Conservation (phyloP, 2,113 vertebrate genomes). For the Eclectus roratus region DNA sequence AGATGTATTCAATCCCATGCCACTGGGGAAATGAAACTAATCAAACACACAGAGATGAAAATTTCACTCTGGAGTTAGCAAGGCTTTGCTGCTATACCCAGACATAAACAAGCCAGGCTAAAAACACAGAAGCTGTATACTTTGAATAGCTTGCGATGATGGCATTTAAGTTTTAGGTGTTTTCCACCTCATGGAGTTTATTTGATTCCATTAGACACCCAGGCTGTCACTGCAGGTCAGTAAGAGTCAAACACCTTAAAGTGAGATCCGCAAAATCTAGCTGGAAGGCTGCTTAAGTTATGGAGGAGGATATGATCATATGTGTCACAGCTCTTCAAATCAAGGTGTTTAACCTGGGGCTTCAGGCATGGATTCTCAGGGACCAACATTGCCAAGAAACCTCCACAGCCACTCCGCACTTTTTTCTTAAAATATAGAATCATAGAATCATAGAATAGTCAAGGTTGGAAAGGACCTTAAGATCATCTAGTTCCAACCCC, state of each 20-base stretch:
- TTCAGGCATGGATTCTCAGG: background rate
- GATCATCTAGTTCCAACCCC: too few relatives aligned
- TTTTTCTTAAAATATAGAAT: background rate
- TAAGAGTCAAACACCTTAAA: background rate
- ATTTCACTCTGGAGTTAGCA: background rate
- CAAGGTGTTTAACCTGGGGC: background rate
- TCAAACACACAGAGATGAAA: background rate
- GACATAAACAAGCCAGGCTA: background rate
- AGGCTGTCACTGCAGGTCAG: background rate
- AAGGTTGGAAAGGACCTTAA: too few relatives aligned
- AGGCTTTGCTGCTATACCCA: background rate
- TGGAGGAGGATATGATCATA: background rate
- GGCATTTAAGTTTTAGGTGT: background rate
- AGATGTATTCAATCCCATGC: background rate
- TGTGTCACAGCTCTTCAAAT: background rate
- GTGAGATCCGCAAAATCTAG: background rate
- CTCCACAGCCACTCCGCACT: accelerated
- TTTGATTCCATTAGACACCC: background rate
- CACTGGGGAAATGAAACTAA: background rate
- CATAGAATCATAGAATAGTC: too few relatives aligned
- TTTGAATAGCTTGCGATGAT: background rate
- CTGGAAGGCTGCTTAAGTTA: background rate
- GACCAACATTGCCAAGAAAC: background rate
- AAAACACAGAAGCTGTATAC: background rate
- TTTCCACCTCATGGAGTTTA: background rate